Evolutionary conservation across 2,888 invertebrate species (phyloP), one percentile per base, ranked within the genome.

Genomic region (Craniophora ligustri): DNA sequence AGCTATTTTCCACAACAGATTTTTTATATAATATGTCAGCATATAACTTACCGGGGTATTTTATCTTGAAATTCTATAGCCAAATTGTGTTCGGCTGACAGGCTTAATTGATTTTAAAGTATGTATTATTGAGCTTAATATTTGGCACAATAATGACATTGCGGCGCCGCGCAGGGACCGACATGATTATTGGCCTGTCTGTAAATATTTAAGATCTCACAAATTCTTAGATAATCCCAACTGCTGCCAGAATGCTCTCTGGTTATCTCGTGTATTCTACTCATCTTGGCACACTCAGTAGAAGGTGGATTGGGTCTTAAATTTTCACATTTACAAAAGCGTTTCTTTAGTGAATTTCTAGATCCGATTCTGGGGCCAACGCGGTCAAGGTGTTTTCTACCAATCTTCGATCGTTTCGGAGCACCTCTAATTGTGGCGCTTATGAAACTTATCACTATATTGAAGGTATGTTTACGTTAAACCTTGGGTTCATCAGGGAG

Each of bases 311-410:
- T 44, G 46, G n/a, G 10, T 35, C 38, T 51, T 14, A 19, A 3
- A 26, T 41, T 28, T 41, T 67, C 36, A 30, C 28, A 58, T 51
- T 61, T 67, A 13, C 61, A 34, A 67, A 61, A 67, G 42, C 16
- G 42, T 42, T 50, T 60, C 39, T 67, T 61, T 61, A 39, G 42
- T 39, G 32, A 36, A 40, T 42, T 44, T 60, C 61, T 60, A 67
- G 60, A 42, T 62, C 30, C 50, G 39, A 35, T n/a, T 51, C 8
- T 3, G 35, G 18, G 10, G 39, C 18, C 34, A 67, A 45, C 51
- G 60, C 40, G 67, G 67, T 36, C 61, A 62, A 62, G 67, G 61
- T 3, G 40, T 31, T 19, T 61, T 38, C 51, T 62, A 62, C 44
- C 53, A 44, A 18, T 62, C 67, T 61, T 60, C 60, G 32, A 59